A percentile compares a stretch with the other conserved stretches of the same genome.
These are phyloP conservation scores for Philotrypesis tridentata DNA, from an alignment of 1,140 invertebrate species.

Conservation along the genomic window DNA sequence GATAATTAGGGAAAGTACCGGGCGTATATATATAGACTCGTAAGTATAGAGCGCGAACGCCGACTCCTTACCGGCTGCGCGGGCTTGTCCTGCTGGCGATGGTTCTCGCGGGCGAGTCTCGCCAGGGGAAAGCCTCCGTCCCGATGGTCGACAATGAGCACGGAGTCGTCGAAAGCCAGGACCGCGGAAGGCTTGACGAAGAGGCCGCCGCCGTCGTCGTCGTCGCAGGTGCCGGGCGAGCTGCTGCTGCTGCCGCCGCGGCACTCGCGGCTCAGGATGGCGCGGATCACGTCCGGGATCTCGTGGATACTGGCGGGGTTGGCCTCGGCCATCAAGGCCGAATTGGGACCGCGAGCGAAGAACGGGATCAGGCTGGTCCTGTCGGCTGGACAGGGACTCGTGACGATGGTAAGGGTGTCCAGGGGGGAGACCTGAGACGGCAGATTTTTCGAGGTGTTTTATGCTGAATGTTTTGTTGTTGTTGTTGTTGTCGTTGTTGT, in stretches of 20 bases:
- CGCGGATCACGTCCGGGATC: constrained; percentile 49
- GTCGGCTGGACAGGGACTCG: constrained; percentile 48
- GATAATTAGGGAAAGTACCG: too few species aligned
- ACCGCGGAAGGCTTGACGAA: background rate
- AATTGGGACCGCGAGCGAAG: constrained; percentile 55
- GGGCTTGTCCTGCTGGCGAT: background rate
- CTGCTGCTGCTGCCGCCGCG: background rate
- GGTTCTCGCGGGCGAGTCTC: background rate
- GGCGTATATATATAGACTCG: too few species aligned
- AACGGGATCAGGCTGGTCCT: constrained; percentile 47
- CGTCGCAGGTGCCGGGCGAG: too few species aligned
- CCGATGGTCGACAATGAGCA: too few species aligned
- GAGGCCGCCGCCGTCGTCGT: background rate
- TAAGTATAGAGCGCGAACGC: too few species aligned
- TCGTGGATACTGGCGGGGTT: constrained; percentile 36
- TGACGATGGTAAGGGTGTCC: constrained; percentile 56
- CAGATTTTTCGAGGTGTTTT: too few species aligned
- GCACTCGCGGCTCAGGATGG: background rate
- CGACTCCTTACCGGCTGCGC: too few species aligned
- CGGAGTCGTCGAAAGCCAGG: background rate
- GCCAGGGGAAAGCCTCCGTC: background rate
- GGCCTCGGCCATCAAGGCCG: constrained; percentile 38
- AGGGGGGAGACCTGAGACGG: background rate
- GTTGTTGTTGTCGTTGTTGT: too few species aligned
- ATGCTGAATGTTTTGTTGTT: too few species aligned